phyloP scores from a whole-genome alignment of 2,113 vertebrate species.

The Labeo rohita region DNA sequence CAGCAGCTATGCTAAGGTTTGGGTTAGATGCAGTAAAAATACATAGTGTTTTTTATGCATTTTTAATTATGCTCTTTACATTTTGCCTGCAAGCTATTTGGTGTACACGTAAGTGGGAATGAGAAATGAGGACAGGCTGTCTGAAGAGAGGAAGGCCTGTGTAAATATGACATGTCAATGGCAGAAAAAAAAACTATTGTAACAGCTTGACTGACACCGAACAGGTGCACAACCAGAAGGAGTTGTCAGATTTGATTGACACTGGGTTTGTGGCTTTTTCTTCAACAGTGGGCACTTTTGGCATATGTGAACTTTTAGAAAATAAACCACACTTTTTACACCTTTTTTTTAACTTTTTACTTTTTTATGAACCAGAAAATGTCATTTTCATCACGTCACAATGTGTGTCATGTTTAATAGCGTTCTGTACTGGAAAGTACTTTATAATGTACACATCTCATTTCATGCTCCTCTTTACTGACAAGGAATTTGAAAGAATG shows the following conservation, averaged over 20 bases:
- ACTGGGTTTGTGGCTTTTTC: background rate
- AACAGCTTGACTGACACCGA: slow-evolving; percentile 16
- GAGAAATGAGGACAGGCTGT: background rate
- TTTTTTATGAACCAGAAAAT: background rate
- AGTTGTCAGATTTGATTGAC: slow-evolving; percentile 17
- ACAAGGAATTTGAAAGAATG: background rate
- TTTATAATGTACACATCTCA: background rate
- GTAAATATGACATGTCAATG: background rate
- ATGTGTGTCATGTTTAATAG: background rate
- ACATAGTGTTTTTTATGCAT: background rate
- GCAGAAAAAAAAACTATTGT: background rate
- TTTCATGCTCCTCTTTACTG: background rate
- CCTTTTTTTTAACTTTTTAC: background rate
- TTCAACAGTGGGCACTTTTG: slow-evolving; percentile 1
- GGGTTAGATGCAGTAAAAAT: background rate
- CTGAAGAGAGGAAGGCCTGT: background rate
- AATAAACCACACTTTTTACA: background rate
- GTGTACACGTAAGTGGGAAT: background rate
- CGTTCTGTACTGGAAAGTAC: background rate
- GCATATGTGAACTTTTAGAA: background rate
- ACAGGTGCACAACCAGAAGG: slow-evolving; percentile 25
- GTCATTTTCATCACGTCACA: background rate
- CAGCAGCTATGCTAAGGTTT: background rate
- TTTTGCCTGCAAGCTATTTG: background rate
- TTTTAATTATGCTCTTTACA: background rate